These are phyloP conservation scores for Apus apus DNA, from an alignment of 2,113 vertebrate species.

Conservation along the genomic window DNA sequence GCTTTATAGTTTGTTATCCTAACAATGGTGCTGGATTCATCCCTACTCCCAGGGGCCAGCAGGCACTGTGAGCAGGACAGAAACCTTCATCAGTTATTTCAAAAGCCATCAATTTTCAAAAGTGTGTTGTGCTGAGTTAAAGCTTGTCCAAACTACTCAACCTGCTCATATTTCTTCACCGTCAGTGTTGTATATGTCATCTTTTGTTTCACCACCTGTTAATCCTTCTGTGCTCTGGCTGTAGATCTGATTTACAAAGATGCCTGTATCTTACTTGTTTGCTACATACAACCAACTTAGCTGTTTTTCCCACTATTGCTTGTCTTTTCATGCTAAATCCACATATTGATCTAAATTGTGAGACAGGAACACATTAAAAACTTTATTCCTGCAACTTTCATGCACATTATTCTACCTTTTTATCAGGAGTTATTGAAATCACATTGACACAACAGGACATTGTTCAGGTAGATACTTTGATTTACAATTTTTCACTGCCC, in stretches of 20 bases:
- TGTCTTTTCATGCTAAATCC: neutral
- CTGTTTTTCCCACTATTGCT: neutral
- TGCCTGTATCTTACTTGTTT: neutral
- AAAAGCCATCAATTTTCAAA: slow-evolving; percentile 7
- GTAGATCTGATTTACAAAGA: slow-evolving; percentile 15
- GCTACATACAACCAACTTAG: neutral
- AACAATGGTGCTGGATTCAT: neutral
- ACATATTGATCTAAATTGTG: neutral
- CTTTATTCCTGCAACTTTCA: neutral
- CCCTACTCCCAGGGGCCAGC: neutral
- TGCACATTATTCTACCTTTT: neutral
- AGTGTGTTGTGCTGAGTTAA: slow-evolving; percentile 24
- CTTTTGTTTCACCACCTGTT: slow-evolving; percentile 48
- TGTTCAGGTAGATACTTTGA: neutral
- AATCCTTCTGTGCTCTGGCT: slow-evolving; percentile 32
- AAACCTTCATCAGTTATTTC: neutral
- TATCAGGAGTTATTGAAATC: neutral
- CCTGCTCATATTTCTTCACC: neutral
- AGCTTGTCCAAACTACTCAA: slow-evolving; percentile 29
- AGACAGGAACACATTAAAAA: neutral
- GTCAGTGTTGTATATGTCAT: neutral
- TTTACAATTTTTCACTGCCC: neutral
- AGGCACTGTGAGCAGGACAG: neutral
- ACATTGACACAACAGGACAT: neutral
- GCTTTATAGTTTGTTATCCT: neutral